Percentiles rank a stretch among this genome's conserved stretches.
Evolutionary conservation across 2,113 vertebrate genomes (phyloP).

Genomic region (Myrmophylax atrothorax): DNA sequence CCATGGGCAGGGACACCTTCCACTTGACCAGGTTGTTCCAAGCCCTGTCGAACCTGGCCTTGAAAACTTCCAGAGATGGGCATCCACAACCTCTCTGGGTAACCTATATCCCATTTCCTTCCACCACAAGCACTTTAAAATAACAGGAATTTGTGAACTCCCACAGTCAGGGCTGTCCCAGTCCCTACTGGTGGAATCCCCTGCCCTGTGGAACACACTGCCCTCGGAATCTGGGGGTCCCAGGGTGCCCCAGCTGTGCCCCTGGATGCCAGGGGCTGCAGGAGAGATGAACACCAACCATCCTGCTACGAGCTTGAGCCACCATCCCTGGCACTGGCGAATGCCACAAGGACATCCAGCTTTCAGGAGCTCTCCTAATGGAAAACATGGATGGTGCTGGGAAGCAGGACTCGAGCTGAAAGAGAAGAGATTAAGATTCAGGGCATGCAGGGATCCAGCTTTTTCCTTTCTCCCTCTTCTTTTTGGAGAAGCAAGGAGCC

Average conservation of each 20-base stretch:
- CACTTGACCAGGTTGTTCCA: background rate
- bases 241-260: background rate
- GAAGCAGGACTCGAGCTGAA: background rate
- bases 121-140: background rate
- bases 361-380: background rate
- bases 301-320: background rate
- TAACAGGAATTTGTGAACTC: accelerated
- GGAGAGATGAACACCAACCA: no score
- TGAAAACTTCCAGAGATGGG: background rate
- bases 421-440: conserved; percentile 46
- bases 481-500: background rate
- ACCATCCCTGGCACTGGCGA: background rate
- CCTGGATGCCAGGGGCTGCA: background rate
- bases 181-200: accelerated
- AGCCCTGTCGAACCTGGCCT: background rate
- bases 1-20: background rate
- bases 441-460: background rate
- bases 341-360: background rate
- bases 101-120: background rate
- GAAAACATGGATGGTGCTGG: background rate
- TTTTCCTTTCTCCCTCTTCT: background rate
- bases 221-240: background rate
- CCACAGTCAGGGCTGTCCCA: accelerated
- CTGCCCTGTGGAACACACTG: accelerated
- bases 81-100: background rate